Evolutionary conservation across 2,888 invertebrate species (phyloP).

Genomic region (Mayetiola destructor): DNA sequence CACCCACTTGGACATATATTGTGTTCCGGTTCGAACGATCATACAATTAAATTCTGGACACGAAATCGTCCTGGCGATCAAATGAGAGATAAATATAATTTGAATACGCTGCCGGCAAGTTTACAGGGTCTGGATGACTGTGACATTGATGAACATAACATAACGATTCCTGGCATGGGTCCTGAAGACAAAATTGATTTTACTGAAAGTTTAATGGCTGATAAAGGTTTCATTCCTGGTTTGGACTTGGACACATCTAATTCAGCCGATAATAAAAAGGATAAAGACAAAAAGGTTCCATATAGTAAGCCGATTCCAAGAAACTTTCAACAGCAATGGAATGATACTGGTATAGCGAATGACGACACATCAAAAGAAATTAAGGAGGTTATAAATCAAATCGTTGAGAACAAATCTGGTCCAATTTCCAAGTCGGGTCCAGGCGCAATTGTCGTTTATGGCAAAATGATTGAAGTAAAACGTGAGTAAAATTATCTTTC

Average conservation of each 20-base stretch:
- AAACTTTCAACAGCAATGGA: constrained; percentile 96
- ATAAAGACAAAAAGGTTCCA: constrained; percentile 71
- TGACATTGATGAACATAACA: constrained; percentile 60
- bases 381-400: constrained; percentile 54
- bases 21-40: constrained; percentile 99
- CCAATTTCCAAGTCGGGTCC: constrained; percentile 66
- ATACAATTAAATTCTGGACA: constrained; percentile 98
- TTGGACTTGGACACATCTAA: constrained; percentile 61
- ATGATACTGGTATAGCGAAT: constrained; percentile 51
- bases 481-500: constrained; percentile 33
- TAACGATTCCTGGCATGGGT: constrained; percentile 92
- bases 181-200: constrained; percentile 84
- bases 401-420: constrained; percentile 60
- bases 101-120: constrained; percentile 80
- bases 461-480: constrained; percentile 66
- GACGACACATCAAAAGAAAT: constrained; percentile 39
- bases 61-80: constrained; percentile 94
- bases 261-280: constrained; percentile 50
- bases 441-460: constrained; percentile 67
- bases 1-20: constrained; percentile 98
- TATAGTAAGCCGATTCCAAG: constrained; percentile 93
- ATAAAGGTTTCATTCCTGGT: constrained; percentile 59
- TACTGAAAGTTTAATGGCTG: constrained; percentile 46
- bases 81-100: constrained; percentile 95
- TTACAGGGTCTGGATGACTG: constrained; percentile 51